Evolutionary conservation across 2,888 invertebrate genomes (phyloP).

Genomic region (Cheilosia scutellata): DNA sequence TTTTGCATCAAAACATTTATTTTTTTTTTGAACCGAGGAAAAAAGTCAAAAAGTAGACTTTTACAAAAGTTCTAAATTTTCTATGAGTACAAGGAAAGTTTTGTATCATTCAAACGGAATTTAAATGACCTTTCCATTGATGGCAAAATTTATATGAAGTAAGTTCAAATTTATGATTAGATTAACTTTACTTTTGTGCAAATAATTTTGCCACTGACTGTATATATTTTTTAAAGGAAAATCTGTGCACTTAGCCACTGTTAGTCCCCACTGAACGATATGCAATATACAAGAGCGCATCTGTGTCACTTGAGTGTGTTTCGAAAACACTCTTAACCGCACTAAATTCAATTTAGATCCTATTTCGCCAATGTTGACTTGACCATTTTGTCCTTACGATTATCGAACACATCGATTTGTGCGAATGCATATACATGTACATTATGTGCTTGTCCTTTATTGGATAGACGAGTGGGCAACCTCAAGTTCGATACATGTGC

Average conservation of each 20-base stretch:
- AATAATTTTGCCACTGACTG: too few species aligned
- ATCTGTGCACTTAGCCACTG: not conserved
- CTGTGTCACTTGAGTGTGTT: conserved; percentile 27
- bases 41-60: too few species aligned
- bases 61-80: too few species aligned
- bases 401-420: conserved; percentile 31
- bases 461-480: conserved; percentile 8
- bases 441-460: not conserved
- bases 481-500: conserved; percentile 25
- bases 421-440: not conserved
- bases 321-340: conserved; percentile 64
- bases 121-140: too few species aligned
- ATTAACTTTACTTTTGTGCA: too few species aligned
- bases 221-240: too few species aligned
- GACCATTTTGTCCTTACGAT: conserved; percentile 47
- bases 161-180: too few species aligned
- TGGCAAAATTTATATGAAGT: too few species aligned
- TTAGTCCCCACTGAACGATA: conserved; percentile 21
- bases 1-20: too few species aligned
- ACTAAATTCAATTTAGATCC: conserved; percentile 66
- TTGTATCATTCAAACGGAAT: too few species aligned
- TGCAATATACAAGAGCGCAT: not conserved
- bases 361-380: conserved; percentile 59
- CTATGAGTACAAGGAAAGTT: too few species aligned
- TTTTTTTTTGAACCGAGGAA: too few species aligned